Base-by-base conservation (phyloP, 2,113 vertebrate genomes). In the Ciconia boyciana region DNA sequence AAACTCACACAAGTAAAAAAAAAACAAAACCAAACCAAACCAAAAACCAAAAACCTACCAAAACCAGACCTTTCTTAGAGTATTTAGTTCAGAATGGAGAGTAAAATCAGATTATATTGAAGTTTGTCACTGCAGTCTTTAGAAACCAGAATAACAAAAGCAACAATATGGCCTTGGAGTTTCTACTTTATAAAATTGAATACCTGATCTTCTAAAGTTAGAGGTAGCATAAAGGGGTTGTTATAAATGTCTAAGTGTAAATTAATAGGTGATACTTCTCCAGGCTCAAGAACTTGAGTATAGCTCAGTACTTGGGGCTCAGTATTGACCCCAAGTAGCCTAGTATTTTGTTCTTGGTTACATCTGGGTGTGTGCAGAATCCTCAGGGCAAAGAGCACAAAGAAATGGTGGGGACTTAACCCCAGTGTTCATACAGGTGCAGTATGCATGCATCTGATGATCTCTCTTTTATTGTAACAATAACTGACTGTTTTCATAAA, bases 361-460 rank as follows among this genome's bases (percentile, higher is more conserved):
- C 0, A 3, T 32, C 20, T 57, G 15, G 1, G 4, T 52, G 3
- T 48, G 5, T 39, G 22, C 13, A 55, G 51, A 77, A 61, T 43
- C 11, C 22, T 61, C 20, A 83, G 13, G 17, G 16, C 21, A 70
- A 65, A 51, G 10, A 62, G 10, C 21, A 55, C 4, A 14, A 81
- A 15, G 13, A 51, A 83, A 57, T 71, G 4, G 3, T 49, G 24
- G 4, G 5, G 19, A 51, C 7, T 29, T 16, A 76, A 6, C 14
- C 16, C 10, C 15, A 28, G 3, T 3, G 3, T 22, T 68, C 11
- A 8, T 5, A 39, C 3, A 1, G 14, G 9, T 1, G 0, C 13
- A 49, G 16, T 12, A 20, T 36, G 5, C 24, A 8, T 24, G 3
- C 4, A 34, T 31, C 29, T 48, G 9, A 32, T 39, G 20, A 24